These are phyloP conservation scores for Mesorhabditis sp. DNA, from an alignment of 2,888 invertebrate genomes.

Conservation along the genomic window DNA sequence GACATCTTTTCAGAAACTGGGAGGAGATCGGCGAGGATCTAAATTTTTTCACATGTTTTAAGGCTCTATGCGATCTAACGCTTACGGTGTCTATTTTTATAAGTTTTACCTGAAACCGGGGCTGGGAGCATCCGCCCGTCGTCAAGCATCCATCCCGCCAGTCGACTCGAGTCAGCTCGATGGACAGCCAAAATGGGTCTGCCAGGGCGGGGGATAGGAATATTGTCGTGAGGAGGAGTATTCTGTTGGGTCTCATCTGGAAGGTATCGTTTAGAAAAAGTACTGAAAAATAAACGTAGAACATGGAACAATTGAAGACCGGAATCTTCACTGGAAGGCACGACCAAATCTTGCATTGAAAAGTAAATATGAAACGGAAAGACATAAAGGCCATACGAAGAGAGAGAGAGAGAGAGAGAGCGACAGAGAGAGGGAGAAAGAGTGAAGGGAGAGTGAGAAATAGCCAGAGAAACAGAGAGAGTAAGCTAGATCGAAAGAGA, in stretches of 20 bases:
- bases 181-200: conserved; percentile 46
- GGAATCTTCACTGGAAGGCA: not conserved
- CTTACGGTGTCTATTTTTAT: conserved; percentile 4
- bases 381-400: no score
- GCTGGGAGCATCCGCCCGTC: conserved; percentile 45
- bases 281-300: not conserved
- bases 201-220: conserved; percentile 9
- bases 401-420: no score
- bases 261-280: not conserved
- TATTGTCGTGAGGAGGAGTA: conserved; percentile 10
- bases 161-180: conserved; percentile 42
- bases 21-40: conserved; percentile 32
- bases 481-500: no score
- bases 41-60: conserved; percentile 11
- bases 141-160: conserved; percentile 51
- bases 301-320: not conserved
- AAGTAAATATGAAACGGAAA: not conserved
- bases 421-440: no score
- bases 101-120: conserved; percentile 37
- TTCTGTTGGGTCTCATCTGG: not conserved
- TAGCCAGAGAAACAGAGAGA: no score
- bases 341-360: not conserved
- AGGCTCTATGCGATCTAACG: not conserved
- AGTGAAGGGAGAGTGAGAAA: no score
- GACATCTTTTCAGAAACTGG: conserved; percentile 33